These are phyloP conservation scores for Zaprionus gabonicus DNA, from an alignment of 1,140 invertebrate genomes.

Conservation along the genomic window DNA sequence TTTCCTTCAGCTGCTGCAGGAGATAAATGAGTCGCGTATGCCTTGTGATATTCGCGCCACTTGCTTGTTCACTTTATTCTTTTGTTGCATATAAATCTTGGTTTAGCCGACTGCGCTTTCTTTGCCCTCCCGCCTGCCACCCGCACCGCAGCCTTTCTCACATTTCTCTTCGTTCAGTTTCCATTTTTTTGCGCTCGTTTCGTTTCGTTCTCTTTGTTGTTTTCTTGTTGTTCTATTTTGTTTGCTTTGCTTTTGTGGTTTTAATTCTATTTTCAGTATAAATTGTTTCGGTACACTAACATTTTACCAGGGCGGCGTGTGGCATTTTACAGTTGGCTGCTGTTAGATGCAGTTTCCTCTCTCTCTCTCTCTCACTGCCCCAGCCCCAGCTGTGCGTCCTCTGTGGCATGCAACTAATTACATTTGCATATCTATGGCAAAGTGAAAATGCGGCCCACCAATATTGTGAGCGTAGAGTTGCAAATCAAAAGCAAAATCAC, in stretches of 20 bases:
- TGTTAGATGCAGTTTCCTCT: conserved; percentile 28
- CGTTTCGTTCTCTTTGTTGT: conserved; percentile 38
- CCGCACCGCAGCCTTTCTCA: conserved; percentile 47
- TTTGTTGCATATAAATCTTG: conserved; percentile 79
- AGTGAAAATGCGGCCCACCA: conserved; percentile 56
- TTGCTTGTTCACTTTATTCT: conserved; percentile 41
- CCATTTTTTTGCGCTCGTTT: conserved; percentile 14
- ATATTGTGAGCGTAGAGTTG: conserved; percentile 30
- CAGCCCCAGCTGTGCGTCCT: conserved; percentile 30
- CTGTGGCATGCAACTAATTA: conserved; percentile 78
- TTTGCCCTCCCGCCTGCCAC: conserved; percentile 21
- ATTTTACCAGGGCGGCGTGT: conserved; percentile 65
- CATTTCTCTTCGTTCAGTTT: conserved; percentile 54
- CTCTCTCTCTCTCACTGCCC: conserved; percentile 37
- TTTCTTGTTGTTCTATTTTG: conserved; percentile 49
- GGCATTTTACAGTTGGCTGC: conserved; percentile 68
- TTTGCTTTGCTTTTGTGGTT: conserved; percentile 81
- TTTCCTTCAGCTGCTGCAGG: not conserved
- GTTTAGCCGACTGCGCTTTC: conserved; percentile 72
- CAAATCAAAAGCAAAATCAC: conserved; percentile 9
- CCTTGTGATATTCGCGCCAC: not conserved
- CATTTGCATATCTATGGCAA: conserved; percentile 78
- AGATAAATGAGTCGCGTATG: not conserved
- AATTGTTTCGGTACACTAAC: conserved; percentile 79
- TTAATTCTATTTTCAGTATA: conserved; percentile 83